phyloP scores from a whole-genome alignment of 2,797 vertebrate genomes.

The Macropus fuliginosus region DNA sequence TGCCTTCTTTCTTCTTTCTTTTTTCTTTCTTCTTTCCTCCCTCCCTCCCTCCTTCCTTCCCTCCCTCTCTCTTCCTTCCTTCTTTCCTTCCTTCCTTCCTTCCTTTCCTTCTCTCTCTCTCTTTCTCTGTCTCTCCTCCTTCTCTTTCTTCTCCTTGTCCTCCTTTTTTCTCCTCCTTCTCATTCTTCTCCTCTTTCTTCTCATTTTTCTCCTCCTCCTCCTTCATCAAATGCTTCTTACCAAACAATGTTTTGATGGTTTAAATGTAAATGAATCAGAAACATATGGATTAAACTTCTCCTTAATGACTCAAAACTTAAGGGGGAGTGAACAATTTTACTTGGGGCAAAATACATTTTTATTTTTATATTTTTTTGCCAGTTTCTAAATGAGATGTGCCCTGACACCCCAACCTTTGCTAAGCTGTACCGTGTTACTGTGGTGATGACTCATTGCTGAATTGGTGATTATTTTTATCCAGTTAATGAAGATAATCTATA shows the following conservation, averaged over 20 bases:
- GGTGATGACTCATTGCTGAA: constrained; percentile 77
- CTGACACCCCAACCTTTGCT: constrained; percentile 60
- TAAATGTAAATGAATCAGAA: constrained; percentile 63
- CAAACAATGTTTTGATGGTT: constrained; percentile 67
- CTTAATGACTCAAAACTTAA: constrained; percentile 62
- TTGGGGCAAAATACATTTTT: constrained; percentile 19
- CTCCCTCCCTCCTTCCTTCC: not conserved
- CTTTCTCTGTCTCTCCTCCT: not conserved
- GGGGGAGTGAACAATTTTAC: constrained; percentile 22
- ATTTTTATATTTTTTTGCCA: constrained; percentile 30
- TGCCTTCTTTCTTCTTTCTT: not conserved
- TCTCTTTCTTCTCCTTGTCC: rapidly evolving
- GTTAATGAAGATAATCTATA: constrained; percentile 83
- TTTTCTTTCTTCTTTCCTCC: too few relatives aligned
- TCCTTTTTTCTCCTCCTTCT: not conserved
- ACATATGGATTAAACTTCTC: constrained; percentile 76
- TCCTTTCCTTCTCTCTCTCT: too few relatives aligned
- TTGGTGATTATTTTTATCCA: constrained; percentile 81
- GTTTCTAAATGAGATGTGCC: constrained; percentile 67
- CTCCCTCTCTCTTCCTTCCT: too few relatives aligned
- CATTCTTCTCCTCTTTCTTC: not conserved
- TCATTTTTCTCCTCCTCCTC: too few relatives aligned
- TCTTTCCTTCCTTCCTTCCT: not conserved
- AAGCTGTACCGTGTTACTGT: constrained; percentile 58
- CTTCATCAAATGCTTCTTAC: constrained; percentile 54